A percentile compares a stretch with the other conserved stretches of the same genome.
Evolutionary conservation across 1,140 invertebrate genomes (phyloP).

Genomic region (Drosophila bifasciata): DNA sequence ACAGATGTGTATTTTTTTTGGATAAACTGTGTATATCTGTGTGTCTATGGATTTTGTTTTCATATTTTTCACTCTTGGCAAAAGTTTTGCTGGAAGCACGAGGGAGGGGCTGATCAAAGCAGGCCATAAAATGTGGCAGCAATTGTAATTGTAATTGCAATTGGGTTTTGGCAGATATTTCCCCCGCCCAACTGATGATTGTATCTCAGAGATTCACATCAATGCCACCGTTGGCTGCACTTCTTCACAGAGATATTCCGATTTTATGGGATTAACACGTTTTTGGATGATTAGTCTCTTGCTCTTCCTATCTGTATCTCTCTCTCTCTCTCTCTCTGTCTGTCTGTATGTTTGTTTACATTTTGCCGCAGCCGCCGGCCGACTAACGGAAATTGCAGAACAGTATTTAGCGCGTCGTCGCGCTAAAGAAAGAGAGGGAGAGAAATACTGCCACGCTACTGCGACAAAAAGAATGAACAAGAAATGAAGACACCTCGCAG

Average conservation of each 20-base stretch:
- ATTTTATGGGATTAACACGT: conserved; percentile 47
- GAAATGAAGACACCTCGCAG: conserved; percentile 43
- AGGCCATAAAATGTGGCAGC: conserved; percentile 9
- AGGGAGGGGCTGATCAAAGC: conserved; percentile 17
- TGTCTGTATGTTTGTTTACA: conserved; percentile 61
- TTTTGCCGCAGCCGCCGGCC: conserved; percentile 20
- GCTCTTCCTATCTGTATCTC: too few relatives aligned
- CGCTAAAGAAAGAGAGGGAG: conserved; percentile 37
- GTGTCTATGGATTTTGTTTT: conserved; percentile 3
- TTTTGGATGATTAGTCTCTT: conserved; percentile 10
- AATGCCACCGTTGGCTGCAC: conserved; percentile 4
- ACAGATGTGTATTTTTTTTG: conserved; percentile 21
- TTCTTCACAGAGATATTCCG: conserved; percentile 1
- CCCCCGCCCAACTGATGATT: background rate
- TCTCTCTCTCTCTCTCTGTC: background rate
- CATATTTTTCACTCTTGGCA: conserved; percentile 22
- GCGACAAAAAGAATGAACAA: conserved; percentile 44
- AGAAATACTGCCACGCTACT: conserved; percentile 59
- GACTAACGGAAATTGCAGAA: conserved; percentile 69
- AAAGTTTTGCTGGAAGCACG: conserved; percentile 4
- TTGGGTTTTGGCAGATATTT: background rate
- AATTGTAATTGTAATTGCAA: conserved; percentile 10
- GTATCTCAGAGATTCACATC: conserved; percentile 28
- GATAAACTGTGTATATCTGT: conserved; percentile 8
- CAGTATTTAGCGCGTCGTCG: conserved; percentile 60